phyloP scores from a whole-genome alignment of 2,113 vertebrate species.

The human (Homo sapiens) region DNA sequence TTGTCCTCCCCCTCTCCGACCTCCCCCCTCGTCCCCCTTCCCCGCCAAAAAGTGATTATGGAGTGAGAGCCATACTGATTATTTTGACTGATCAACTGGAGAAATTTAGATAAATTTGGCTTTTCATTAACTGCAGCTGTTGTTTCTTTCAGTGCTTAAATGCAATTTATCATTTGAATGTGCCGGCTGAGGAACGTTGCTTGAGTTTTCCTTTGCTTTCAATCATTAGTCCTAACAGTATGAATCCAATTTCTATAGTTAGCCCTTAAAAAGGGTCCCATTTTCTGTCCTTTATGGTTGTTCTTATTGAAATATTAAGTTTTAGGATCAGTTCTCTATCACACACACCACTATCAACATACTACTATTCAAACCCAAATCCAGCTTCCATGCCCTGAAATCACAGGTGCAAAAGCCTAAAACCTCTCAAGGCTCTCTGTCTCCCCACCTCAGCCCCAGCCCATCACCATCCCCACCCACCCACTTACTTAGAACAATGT shows the following conservation, averaged over 20 bases:
- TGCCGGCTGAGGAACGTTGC: constrained; percentile 74
- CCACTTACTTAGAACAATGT: neutral
- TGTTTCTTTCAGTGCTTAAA: constrained; percentile 81
- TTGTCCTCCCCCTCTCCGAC: neutral
- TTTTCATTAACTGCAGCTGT: constrained; percentile 83
- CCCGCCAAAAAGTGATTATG: constrained; percentile 21
- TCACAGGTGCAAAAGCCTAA: constrained; percentile 27
- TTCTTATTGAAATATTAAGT: constrained; percentile 51
- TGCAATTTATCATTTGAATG: constrained; percentile 82
- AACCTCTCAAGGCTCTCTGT: neutral
- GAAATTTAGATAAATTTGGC: constrained; percentile 87
- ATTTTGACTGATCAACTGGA: constrained; percentile 83
- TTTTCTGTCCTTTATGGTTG: constrained; percentile 67
- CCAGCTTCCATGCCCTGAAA: constrained; percentile 12
- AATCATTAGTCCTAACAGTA: constrained; percentile 79
- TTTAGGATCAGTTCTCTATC: constrained; percentile 36
- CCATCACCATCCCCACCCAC: neutral
- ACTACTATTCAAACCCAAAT: constrained; percentile 56
- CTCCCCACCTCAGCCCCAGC: neutral
- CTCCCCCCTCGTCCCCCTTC: neutral
- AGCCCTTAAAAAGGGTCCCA: constrained; percentile 61
- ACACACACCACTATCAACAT: neutral
- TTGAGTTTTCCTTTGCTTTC: constrained; percentile 77
- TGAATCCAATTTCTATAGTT: constrained; percentile 78
- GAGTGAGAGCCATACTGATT: constrained; percentile 69